phyloP scores from a whole-genome alignment of 2,113 vertebrate genomes.

The Oreochromis spilurus region DNA sequence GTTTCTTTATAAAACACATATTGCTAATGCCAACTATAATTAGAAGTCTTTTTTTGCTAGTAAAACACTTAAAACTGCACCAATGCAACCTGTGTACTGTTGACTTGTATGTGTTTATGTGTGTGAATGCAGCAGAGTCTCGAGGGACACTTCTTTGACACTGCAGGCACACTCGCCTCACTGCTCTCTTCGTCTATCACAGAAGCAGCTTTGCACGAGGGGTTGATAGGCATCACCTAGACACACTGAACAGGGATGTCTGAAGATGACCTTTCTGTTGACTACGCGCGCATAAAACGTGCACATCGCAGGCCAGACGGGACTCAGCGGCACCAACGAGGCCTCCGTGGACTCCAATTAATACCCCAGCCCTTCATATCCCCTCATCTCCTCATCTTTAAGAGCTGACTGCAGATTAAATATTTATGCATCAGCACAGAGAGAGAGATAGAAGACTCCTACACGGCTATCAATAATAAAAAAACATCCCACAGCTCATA shows the following conservation, averaged over 20 bases:
- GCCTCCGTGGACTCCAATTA: conserved; percentile 66
- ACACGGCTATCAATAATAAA: conserved; percentile 56
- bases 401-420: conserved; percentile 70
- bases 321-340: conserved; percentile 65
- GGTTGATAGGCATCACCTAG: conserved; percentile 38
- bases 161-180: not conserved
- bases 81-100: not conserved
- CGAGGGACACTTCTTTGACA: not conserved
- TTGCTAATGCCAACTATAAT: not conserved
- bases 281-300: conserved; percentile 5
- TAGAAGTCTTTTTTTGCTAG: not conserved
- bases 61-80: not conserved
- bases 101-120: not conserved
- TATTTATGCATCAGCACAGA: conserved; percentile 67
- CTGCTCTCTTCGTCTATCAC: not conserved
- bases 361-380: conserved; percentile 62
- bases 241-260: conserved; percentile 21
- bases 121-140: not conserved
- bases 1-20: not conserved
- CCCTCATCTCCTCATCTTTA: conserved; percentile 69
- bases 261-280: conserved; percentile 30
- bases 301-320: conserved; percentile 33
- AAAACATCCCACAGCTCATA: conserved; percentile 43
- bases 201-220: conserved; percentile 2
- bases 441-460: conserved; percentile 51